Base-by-base conservation (phyloP, 2,888 invertebrate species). In the Amphipoea lucens region DNA sequence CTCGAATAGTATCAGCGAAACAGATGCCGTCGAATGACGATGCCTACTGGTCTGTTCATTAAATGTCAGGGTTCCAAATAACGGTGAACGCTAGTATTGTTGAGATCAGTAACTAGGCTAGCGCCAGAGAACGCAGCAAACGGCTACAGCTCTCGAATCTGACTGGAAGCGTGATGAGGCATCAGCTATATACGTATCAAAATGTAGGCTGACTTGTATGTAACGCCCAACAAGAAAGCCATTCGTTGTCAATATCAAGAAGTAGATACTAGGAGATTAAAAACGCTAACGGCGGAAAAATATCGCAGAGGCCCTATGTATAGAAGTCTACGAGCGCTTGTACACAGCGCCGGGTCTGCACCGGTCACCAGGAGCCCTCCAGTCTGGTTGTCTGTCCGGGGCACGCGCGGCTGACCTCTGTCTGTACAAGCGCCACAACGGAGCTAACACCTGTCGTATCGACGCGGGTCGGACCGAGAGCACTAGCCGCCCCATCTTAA, bases 401-500 rank as follows among this genome's bases (percentile, higher is more conserved):
- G 60, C 54, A 42, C 23, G 48, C 63, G 51, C 63, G 66, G 63
- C n/a, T 69, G 63, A 40, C 81, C 57, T 80, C 72, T 72, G 76
- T 77, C 68, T 69, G 77, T 78, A 84, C 81, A 87, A 80, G 75
- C 84, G 71, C 79, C 62, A 66, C 57, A 77, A 81, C 81, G 78
- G 85, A 87, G 82, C 83, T 88, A 84, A 86, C 79, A 76, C 84
- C 83, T 82, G 81, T 88, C 84, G 79, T 83, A 82, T 84, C 85
- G 84, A 78, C 83, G 86, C 84, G 85, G 87, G 86, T 87, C 88
- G 89, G 93, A 94, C 89, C 94, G 96, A 96, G 95, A 96, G 95
- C 96, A 93, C 93, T 93, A 94, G 94, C 95, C 96, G 96, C 93
- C 89, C 92, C 91, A 93, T 94, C 96, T 96, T 96, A 96, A 95